A percentile compares a stretch with the other conserved stretches of the same genome.
Evolutionary conservation across 2,888 invertebrate genomes (phyloP).

Genomic region (Ectobius pallidus): DNA sequence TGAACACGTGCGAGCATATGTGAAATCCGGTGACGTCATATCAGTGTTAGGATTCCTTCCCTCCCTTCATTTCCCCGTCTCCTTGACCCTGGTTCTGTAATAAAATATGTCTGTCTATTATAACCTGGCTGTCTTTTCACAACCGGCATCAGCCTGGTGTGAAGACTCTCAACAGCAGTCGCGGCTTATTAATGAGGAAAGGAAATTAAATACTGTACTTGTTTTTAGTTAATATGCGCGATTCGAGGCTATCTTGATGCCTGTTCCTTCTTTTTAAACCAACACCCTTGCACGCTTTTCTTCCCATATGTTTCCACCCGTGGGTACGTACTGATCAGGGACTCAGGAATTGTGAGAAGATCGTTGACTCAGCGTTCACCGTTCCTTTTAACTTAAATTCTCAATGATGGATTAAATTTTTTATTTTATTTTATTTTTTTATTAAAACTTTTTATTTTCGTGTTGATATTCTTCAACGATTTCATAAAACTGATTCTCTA

Average conservation of each 20-base stretch:
- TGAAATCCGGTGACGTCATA: constrained; percentile 1
- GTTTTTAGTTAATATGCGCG: too few species aligned
- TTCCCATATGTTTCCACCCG: constrained; percentile 45
- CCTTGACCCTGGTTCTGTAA: background rate
- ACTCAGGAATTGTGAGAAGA: constrained; percentile 30
- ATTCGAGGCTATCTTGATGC: too few species aligned
- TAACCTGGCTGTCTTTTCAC: background rate
- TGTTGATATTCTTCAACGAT: too few species aligned
- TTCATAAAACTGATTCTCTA: too few species aligned
- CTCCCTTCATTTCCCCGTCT: background rate
- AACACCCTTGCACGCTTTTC: constrained; percentile 24
- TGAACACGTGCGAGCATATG: background rate
- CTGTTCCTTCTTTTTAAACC: background rate
- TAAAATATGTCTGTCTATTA: background rate
- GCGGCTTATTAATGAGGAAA: too few species aligned
- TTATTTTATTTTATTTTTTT: too few species aligned
- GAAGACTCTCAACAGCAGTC: too few species aligned
- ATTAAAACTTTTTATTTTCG: too few species aligned
- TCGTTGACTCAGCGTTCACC: too few species aligned
- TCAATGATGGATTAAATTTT: too few species aligned
- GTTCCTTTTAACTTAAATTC: too few species aligned
- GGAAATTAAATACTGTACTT: too few species aligned
- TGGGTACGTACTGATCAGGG: constrained; percentile 41
- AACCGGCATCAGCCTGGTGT: background rate
- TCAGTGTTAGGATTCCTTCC: background rate